Percentiles rank a stretch among this genome's conserved stretches.
phyloP scores from a whole-genome alignment of 1,140 invertebrate species.

The Camponotus floridanus region DNA sequence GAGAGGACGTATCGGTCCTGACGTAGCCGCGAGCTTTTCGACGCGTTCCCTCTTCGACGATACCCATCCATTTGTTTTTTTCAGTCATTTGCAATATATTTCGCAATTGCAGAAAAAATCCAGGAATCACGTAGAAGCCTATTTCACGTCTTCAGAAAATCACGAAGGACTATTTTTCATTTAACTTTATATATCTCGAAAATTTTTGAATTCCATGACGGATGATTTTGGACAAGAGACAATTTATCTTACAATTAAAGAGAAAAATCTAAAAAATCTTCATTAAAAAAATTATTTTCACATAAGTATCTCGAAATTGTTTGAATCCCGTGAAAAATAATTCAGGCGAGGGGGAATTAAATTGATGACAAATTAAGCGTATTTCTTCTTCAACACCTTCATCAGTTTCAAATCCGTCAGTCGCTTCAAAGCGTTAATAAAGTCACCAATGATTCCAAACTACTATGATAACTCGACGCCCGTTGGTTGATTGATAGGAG shows the following conservation, averaged over 20 bases:
- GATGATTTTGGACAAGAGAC: no score
- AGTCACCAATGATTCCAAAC: slow-evolving; percentile 34
- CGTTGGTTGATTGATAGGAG: slow-evolving; percentile 2
- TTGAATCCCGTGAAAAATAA: no score
- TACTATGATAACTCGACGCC: slow-evolving; percentile 10
- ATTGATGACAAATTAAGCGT: no score
- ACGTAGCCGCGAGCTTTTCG: slow-evolving; percentile 16
- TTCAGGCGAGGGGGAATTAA: no score
- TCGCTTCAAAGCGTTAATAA: slow-evolving; percentile 43
- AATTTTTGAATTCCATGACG: no score
- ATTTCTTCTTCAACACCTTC: not conserved
- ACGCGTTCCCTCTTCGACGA: not conserved
- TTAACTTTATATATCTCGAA: no score
- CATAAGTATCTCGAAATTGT: no score
- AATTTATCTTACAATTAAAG: no score
- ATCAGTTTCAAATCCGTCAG: slow-evolving; percentile 2
- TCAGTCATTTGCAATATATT: not conserved
- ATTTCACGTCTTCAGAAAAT: not conserved
- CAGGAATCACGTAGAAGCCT: not conserved
- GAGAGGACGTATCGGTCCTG: slow-evolving; percentile 49
- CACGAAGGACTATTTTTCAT: no score
- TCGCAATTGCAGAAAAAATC: not conserved
- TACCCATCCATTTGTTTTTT: not conserved
- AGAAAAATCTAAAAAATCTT: no score
- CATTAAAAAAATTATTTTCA: no score